phyloP scores from a whole-genome alignment of 2,113 vertebrate genomes.

The Saccopteryx leptura region DNA sequence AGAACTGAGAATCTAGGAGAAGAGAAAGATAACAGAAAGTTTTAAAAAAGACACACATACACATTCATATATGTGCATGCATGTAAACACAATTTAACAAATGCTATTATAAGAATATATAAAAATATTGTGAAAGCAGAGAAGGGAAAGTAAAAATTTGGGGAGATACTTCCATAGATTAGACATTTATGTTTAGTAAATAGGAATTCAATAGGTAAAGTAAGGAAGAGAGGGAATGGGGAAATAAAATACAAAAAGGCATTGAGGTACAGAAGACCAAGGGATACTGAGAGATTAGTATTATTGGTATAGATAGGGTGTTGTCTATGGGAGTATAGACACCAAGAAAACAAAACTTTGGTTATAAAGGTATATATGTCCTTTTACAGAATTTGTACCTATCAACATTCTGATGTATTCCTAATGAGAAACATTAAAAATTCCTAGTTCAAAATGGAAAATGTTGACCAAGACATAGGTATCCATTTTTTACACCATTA shows the following conservation, averaged over 20 bases:
- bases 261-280: neutral
- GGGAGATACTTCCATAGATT: neutral
- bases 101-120: neutral
- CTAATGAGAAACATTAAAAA: constrained; percentile 8
- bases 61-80: neutral
- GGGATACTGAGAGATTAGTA: neutral
- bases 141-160: neutral
- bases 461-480: neutral
- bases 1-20: neutral
- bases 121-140: constrained; percentile 14
- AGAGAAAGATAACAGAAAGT: neutral
- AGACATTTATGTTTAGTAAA: neutral
- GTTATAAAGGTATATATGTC: neutral
- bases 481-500: constrained; percentile 38
- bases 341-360: neutral
- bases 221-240: neutral
- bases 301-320: neutral
- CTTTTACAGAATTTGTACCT: neutral
- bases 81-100: neutral
- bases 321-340: neutral
- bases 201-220: neutral
- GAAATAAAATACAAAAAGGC: neutral
- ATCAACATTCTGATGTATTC: neutral
- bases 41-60: neutral
- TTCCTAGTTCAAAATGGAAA: constrained; percentile 31